Percentiles rank a stretch among this genome's conserved stretches.
These are phyloP conservation scores for Picus viridis DNA, from an alignment of 2,797 vertebrate species.

Conservation along the genomic window DNA sequence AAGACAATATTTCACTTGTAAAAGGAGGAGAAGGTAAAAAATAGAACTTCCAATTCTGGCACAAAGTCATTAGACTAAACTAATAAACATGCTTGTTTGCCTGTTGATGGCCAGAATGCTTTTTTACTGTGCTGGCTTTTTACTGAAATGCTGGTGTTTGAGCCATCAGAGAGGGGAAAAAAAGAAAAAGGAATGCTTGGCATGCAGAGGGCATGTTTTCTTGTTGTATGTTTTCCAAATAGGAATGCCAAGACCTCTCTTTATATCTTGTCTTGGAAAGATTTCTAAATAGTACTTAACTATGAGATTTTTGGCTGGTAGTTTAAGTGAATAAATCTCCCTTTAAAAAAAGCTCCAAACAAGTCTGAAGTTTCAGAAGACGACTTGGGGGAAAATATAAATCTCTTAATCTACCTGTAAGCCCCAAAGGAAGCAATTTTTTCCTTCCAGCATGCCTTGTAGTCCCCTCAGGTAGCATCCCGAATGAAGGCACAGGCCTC, in stretches of 20 bases:
- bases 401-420: background rate
- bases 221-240: background rate
- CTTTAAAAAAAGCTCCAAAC: background rate
- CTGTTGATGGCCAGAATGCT: too few relatives aligned
- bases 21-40: too few relatives aligned
- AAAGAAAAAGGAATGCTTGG: background rate
- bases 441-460: background rate
- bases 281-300: background rate
- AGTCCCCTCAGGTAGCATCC: background rate
- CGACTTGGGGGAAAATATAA: background rate
- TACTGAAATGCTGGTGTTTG: background rate
- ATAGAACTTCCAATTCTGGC: too few relatives aligned
- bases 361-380: background rate
- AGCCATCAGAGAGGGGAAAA: background rate
- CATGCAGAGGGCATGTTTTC: background rate
- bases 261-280: background rate
- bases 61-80: too few relatives aligned
- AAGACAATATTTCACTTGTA: too few relatives aligned
- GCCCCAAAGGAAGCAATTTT: background rate
- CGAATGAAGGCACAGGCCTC: background rate
- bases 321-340: background rate
- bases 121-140: background rate
- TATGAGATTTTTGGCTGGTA: background rate
- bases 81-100: too few relatives aligned
- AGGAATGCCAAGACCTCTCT: background rate